Evolutionary conservation across 2,888 invertebrate species (phyloP).

Genomic region (Pogonocherus hispidulus): DNA sequence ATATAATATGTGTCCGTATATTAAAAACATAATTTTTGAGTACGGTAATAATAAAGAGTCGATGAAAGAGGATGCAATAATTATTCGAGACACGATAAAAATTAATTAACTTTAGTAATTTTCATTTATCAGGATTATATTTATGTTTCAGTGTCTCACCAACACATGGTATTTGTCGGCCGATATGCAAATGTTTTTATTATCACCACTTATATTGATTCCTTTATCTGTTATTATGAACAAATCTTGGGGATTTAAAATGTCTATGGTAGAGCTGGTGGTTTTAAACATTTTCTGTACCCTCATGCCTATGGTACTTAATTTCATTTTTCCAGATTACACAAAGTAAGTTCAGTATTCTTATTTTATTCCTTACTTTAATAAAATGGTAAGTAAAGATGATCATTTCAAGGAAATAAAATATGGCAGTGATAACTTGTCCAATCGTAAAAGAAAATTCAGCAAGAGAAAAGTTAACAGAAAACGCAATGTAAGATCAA

Average conservation of each 20-base stretch:
- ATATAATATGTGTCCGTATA: too few relatives aligned
- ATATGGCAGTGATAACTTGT: too few relatives aligned
- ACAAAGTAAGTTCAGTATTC: slow-evolving; percentile 1
- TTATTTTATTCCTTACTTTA: too few relatives aligned
- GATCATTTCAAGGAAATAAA: too few relatives aligned
- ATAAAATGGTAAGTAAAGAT: too few relatives aligned
- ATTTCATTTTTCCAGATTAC: neutral
- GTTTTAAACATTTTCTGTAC: neutral
- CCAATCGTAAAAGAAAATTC: too few relatives aligned
- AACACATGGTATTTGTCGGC: slow-evolving; percentile 75
- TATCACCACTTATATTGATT: slow-evolving; percentile 71
- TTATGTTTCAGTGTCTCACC: slow-evolving; percentile 66
- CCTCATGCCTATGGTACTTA: neutral
- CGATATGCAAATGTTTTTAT: slow-evolving; percentile 73
- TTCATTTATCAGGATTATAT: too few relatives aligned
- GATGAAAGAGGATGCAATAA: neutral
- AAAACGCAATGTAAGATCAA: too few relatives aligned
- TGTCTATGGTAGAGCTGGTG: slow-evolving; percentile 18
- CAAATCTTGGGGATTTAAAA: slow-evolving; percentile 35
- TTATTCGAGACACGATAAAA: neutral
- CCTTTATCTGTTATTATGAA: slow-evolving; percentile 64
- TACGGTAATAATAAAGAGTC: too few relatives aligned
- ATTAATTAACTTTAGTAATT: neutral
- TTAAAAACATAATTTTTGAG: too few relatives aligned
- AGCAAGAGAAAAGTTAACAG: too few relatives aligned